These are phyloP conservation scores for Trididemnum clinides DNA, from an alignment of 23 tunicate genomes.

Conservation along the genomic window DNA sequence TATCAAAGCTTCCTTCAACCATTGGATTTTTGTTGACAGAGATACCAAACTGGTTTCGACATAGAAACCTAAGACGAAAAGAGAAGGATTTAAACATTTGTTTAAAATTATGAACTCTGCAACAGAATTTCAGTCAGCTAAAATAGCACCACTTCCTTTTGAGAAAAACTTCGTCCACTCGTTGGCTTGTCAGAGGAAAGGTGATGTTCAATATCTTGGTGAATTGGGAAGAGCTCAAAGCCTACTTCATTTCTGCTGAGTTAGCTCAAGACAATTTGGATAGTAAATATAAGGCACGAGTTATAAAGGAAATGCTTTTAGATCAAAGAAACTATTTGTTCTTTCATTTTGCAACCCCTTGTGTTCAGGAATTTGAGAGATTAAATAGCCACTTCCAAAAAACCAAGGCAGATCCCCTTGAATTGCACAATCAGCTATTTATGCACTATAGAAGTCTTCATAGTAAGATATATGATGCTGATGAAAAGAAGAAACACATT, in stretches of 20 bases:
- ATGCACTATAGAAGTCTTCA: not conserved
- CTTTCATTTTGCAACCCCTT: not conserved
- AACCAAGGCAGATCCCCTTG: constrained; percentile 2
- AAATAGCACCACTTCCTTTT: too few species aligned
- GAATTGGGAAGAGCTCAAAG: not conserved
- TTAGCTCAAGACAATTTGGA: not conserved
- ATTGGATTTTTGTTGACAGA: too few species aligned
- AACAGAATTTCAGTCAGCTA: too few species aligned
- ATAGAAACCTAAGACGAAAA: too few species aligned
- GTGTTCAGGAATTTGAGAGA: constrained; percentile 1
- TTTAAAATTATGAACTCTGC: too few species aligned
- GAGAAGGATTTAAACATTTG: not conserved
- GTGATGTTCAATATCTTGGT: not conserved
- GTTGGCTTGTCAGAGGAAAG: not conserved
- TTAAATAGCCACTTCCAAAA: not conserved
- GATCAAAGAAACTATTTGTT: not conserved
- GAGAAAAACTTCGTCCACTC: not conserved
- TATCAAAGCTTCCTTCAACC: too few species aligned
- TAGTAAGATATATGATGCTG: not conserved
- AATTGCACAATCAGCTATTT: not conserved
- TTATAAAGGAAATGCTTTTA: not conserved
- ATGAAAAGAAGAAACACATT: not conserved
- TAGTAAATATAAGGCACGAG: too few species aligned
- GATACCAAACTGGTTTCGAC: too few species aligned
- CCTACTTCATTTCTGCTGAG: too few species aligned